Conservation (phyloP, 2,797 vertebrate species). For the Phaenicophaeus curvirostris region DNA sequence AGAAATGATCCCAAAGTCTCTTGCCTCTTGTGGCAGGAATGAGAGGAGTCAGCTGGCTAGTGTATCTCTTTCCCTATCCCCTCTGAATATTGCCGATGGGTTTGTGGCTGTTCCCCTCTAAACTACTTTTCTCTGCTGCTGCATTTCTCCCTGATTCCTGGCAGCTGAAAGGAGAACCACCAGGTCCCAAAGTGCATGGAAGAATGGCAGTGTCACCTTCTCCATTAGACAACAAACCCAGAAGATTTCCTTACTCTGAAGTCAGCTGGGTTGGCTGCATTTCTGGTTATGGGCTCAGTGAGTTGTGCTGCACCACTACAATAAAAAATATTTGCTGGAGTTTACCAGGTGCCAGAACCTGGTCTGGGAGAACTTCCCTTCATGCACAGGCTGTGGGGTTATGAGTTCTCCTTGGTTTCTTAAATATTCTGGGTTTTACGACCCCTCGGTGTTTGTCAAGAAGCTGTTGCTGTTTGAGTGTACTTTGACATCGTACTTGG, state of each 20-base stretch:
- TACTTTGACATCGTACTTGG: constrained; percentile 46
- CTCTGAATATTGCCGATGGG: not conserved
- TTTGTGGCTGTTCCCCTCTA: not conserved
- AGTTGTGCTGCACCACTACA: not conserved
- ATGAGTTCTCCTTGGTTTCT: not conserved
- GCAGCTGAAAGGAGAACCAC: not conserved
- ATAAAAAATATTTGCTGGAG: not conserved
- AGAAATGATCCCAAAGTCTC: not conserved
- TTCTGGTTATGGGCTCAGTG: not conserved
- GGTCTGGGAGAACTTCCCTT: not conserved
- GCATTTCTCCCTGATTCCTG: not conserved
- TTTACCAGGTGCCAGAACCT: not conserved
- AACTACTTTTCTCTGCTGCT: rapidly evolving
- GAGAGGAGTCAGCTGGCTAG: not conserved
- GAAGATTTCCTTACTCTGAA: not conserved
- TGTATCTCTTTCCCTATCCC: not conserved
- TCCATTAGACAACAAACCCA: rapidly evolving
- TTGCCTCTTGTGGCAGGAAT: not conserved
- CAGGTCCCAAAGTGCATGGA: not conserved
- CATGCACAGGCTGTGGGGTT: not conserved
- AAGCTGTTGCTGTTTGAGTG: constrained; percentile 26
- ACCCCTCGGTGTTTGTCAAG: constrained; percentile 32
- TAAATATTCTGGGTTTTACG: not conserved
- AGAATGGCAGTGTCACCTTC: not conserved
- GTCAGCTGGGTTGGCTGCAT: not conserved